phyloP scores from a whole-genome alignment of 2,113 vertebrate species.

The Burhinus bistriatus region DNA sequence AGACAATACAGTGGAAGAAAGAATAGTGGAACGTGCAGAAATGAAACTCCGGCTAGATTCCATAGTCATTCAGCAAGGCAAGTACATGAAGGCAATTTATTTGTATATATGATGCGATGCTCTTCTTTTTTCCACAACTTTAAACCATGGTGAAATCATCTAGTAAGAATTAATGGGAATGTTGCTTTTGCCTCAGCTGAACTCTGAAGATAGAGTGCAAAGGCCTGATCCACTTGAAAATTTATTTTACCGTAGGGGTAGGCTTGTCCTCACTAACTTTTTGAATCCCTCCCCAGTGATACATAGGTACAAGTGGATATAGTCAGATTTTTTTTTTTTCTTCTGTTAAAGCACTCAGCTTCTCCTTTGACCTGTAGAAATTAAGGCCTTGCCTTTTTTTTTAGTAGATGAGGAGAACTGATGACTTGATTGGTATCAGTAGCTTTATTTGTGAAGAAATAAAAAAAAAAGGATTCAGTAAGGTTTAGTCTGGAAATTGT shows the following conservation, averaged over 20 bases:
- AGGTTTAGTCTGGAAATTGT: neutral
- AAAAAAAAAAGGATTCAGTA: neutral
- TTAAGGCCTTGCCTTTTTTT: neutral
- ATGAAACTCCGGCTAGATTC: constrained; percentile 97
- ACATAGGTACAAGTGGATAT: fast-evolving
- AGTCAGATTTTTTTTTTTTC: neutral
- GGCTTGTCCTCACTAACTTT: neutral
- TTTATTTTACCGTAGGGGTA: neutral
- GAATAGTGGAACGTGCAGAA: constrained; percentile 95
- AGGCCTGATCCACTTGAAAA: neutral
- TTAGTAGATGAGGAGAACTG: neutral
- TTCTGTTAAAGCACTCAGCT: neutral
- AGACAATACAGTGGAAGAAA: constrained; percentile 96
- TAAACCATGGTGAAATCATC: neutral
- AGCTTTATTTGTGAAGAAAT: neutral
- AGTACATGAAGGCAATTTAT: neutral
- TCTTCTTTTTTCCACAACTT: neutral
- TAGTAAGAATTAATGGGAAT: neutral
- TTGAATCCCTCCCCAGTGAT: neutral
- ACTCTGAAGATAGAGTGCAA: neutral
- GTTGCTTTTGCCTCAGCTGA: neutral
- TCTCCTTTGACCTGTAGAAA: neutral
- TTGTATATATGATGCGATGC: fast-evolving
- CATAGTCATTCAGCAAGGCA: constrained; percentile 98
- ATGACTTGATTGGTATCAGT: neutral